Conservation (phyloP, 2,113 vertebrate species). For the Synodontis membranacea region DNA sequence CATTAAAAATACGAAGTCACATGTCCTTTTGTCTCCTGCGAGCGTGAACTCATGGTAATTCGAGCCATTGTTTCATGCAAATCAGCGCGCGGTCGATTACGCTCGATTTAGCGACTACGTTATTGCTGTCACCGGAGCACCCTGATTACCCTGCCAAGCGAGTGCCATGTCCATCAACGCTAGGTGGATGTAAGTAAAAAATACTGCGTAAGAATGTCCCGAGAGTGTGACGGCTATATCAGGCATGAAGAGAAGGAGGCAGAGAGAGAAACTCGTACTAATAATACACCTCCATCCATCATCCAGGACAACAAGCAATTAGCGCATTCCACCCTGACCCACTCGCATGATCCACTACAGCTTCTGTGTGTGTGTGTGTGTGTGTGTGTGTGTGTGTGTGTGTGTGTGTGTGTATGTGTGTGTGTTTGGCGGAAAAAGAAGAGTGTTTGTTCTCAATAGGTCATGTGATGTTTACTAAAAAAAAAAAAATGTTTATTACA, state of each 20-base stretch:
- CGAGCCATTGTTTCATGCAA: neutral
- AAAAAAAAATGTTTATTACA: neutral
- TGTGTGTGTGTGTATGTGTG: slow-evolving; percentile 47
- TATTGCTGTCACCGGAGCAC: neutral
- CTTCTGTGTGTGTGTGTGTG: slow-evolving; percentile 57
- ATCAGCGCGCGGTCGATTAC: neutral
- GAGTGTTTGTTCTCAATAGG: neutral
- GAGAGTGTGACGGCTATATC: slow-evolving; percentile 12
- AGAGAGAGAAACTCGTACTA: slow-evolving; percentile 52
- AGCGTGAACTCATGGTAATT: neutral
- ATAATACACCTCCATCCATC: slow-evolving; percentile 71
- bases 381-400: slow-evolving; percentile 51
- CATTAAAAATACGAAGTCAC: neutral
- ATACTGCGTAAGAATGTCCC: slow-evolving; percentile 8
- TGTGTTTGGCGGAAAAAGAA: slow-evolving; percentile 37
- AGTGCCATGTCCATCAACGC: neutral
- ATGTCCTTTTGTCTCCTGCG: neutral
- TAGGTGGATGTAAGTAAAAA: slow-evolving; percentile 25
- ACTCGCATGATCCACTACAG: slow-evolving; percentile 65
- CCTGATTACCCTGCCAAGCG: neutral
- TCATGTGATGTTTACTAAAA: neutral
- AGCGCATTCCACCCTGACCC: slow-evolving; percentile 64
- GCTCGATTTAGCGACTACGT: neutral
- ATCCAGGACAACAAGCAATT: slow-evolving; percentile 72
- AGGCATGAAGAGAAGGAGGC: neutral